Evolutionary conservation across 2,888 invertebrate species (phyloP).

Genomic region (Trichacis sp.): DNA sequence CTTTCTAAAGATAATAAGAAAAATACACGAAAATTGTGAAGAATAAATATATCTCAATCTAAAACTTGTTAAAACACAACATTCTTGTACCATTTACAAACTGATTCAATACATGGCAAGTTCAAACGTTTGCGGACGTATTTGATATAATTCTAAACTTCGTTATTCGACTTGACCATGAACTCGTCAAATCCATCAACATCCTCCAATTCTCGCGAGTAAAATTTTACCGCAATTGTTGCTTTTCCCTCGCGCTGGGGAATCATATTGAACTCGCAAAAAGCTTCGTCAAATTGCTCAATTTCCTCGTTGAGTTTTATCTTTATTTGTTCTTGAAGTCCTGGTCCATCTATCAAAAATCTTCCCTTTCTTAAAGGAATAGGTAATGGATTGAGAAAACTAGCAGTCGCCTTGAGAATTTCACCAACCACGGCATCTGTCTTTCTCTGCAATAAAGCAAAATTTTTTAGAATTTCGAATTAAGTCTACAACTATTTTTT

Average conservation of each 20-base stretch:
- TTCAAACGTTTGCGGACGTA: background rate
- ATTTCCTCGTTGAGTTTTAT: conserved; percentile 76
- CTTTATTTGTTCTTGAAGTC: conserved; percentile 80
- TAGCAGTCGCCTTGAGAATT: conserved; percentile 73
- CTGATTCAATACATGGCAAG: background rate
- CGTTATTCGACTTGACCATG: conserved; percentile 73
- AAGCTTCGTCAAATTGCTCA: conserved; percentile 78
- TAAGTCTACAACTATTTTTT: too few relatives aligned
- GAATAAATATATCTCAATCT: background rate
- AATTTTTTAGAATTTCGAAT: too few relatives aligned
- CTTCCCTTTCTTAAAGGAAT: conserved; percentile 81
- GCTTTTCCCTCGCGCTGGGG: conserved; percentile 85
- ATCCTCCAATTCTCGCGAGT: conserved; percentile 87
- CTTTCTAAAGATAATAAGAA: too few relatives aligned
- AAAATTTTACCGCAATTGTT: conserved; percentile 88
- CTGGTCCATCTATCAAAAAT: conserved; percentile 86
- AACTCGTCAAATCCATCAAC: conserved; percentile 89
- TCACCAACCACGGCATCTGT: conserved; percentile 69
- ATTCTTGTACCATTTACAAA: too few relatives aligned
- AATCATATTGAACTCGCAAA: conserved; percentile 80
- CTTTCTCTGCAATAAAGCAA: conserved; percentile 65
- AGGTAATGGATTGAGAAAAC: conserved; percentile 85
- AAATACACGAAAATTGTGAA: too few relatives aligned
- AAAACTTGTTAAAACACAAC: too few relatives aligned
- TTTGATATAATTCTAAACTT: background rate